Evolutionary conservation across 1,140 invertebrate species (phyloP).

Genomic region (Aphidius ervi): DNA sequence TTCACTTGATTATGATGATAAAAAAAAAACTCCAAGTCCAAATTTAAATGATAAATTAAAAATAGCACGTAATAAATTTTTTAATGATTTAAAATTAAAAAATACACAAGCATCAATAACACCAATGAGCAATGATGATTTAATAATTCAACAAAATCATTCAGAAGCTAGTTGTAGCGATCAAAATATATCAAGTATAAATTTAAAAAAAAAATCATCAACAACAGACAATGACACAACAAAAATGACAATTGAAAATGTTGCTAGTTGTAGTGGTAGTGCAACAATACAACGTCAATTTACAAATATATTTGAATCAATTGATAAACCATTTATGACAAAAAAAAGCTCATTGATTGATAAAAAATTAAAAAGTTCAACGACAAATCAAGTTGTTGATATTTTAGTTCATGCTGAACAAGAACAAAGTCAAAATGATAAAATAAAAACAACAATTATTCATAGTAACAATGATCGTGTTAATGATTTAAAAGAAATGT

Average conservation of each 20-base stretch:
- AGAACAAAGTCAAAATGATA: constrained; percentile 19
- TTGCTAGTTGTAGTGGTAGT: too few relatives aligned
- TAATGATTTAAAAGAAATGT: constrained; percentile 58
- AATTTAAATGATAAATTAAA: background rate
- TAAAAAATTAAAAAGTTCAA: constrained; percentile 12
- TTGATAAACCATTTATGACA: constrained; percentile 38
- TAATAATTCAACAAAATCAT: too few relatives aligned
- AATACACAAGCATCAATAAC: too few relatives aligned
- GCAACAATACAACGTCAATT: constrained; percentile 36
- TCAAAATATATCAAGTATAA: too few relatives aligned
- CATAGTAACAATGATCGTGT: constrained; percentile 47
- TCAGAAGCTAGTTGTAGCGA: too few relatives aligned
- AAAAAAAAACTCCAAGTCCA: background rate
- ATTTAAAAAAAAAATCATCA: too few relatives aligned
- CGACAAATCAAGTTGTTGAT: constrained; percentile 37
- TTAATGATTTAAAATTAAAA: too few relatives aligned
- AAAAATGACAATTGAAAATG: too few relatives aligned
- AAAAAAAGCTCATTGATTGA: constrained; percentile 21
- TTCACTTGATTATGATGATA: background rate
- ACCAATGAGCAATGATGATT: too few relatives aligned
- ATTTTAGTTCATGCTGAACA: constrained; percentile 32
- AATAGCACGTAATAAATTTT: background rate
- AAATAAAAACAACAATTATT: constrained; percentile 2
- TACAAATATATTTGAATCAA: constrained; percentile 43
- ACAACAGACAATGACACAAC: too few relatives aligned